Conservation (phyloP, 2,797 vertebrate genomes). For the Emys orbicularis region DNA sequence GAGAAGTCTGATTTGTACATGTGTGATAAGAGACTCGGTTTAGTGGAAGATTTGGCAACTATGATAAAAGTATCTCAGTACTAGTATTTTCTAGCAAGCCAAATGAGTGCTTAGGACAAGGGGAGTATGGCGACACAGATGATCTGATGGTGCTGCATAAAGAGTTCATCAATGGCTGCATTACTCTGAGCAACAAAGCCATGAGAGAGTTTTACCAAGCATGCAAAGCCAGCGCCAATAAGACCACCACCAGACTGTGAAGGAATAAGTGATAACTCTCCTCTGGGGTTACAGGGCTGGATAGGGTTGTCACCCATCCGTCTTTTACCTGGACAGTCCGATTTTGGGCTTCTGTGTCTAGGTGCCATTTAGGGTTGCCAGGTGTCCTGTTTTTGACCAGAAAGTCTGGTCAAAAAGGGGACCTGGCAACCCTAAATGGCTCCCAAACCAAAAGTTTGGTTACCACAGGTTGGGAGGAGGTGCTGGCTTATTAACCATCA, state of each 20-base stretch:
- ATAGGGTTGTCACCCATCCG: no score
- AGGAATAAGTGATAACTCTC: no score
- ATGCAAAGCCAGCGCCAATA: slow-evolving; percentile 27
- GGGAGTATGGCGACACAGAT: slow-evolving; percentile 22
- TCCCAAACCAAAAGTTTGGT: no score
- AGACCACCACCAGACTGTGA: background rate
- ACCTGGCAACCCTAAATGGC: no score
- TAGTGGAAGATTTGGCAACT: slow-evolving; percentile 12
- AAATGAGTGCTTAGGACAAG: slow-evolving; percentile 27
- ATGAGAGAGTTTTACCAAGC: slow-evolving; percentile 42
- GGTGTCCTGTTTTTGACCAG: no score
- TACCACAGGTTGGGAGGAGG: no score
- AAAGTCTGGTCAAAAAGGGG: no score
- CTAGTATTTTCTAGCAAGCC: slow-evolving; percentile 43
- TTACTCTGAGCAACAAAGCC: slow-evolving; percentile 60
- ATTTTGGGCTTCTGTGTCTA: no score
- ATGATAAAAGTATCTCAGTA: slow-evolving; percentile 50
- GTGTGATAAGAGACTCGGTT: slow-evolving; percentile 2
- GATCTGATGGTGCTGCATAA: background rate
- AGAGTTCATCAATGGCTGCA: slow-evolving; percentile 2
- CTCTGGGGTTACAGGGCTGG: no score
- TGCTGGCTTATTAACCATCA: no score
- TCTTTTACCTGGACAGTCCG: no score
- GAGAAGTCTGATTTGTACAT: background rate
- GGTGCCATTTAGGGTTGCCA: no score